These are phyloP conservation scores for Pterophyllum scalare DNA, from an alignment of 2,113 vertebrate species.

Conservation along the genomic window DNA sequence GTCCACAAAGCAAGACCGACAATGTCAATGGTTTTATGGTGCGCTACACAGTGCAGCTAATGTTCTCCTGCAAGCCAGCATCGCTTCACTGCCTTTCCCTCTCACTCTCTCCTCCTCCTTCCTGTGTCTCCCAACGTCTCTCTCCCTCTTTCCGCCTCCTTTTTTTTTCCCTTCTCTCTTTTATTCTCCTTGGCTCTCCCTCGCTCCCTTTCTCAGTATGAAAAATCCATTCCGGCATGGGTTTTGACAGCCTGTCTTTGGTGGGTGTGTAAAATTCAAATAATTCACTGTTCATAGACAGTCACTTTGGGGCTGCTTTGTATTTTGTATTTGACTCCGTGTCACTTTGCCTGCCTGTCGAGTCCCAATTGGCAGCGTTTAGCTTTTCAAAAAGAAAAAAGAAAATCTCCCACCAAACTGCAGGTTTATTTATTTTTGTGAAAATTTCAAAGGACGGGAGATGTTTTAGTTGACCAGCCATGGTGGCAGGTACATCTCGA, in stretches of 20 bases:
- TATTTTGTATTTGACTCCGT: conserved; percentile 46
- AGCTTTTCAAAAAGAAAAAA: background rate
- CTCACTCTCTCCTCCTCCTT: conserved; percentile 1
- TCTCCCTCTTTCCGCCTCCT: background rate
- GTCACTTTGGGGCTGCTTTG: conserved; percentile 53
- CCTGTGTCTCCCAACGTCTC: conserved; percentile 7
- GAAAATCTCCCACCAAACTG: background rate
- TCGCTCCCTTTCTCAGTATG: conserved; percentile 42
- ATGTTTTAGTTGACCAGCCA: background rate
- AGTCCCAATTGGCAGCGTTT: conserved; percentile 31
- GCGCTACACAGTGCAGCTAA: conserved; percentile 59
- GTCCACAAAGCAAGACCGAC: conserved; percentile 63
- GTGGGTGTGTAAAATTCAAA: conserved; percentile 65
- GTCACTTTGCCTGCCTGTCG: conserved; percentile 43
- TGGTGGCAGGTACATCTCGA: background rate
- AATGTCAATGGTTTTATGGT: conserved; percentile 67
- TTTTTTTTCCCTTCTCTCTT: conserved; percentile 9
- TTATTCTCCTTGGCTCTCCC: conserved; percentile 16
- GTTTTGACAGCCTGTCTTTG: conserved; percentile 69
- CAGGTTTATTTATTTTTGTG: background rate
- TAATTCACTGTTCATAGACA: conserved; percentile 54
- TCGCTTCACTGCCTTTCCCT: conserved; percentile 43
- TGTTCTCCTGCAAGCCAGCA: conserved; percentile 55
- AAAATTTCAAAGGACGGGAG: conserved; percentile 1
- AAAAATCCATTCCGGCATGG: conserved; percentile 62